phyloP scores from a whole-genome alignment of 2,113 vertebrate genomes.

The Siniperca knerii region DNA sequence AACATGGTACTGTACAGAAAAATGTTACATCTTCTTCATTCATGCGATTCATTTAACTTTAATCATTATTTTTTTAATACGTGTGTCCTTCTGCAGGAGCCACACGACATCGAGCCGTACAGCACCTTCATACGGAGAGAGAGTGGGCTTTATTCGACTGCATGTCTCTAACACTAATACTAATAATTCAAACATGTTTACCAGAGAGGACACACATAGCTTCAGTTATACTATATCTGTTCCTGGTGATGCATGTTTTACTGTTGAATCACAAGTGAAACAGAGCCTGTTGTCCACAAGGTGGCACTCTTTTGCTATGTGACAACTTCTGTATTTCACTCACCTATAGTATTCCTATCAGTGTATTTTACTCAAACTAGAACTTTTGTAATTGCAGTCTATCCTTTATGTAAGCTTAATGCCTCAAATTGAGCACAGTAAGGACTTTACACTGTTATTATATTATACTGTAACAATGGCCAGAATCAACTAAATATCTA shows the following conservation, averaged over 20 bases:
- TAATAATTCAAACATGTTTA: not conserved
- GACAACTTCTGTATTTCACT: not conserved
- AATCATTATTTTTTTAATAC: not conserved
- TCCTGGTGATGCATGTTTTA: too few species aligned
- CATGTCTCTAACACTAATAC: not conserved
- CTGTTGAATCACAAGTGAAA: not conserved
- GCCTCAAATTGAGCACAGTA: too few species aligned
- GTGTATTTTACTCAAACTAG: too few species aligned
- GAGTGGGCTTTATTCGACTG: constrained; percentile 14
- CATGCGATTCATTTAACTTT: not conserved
- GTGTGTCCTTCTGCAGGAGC: constrained; percentile 21
- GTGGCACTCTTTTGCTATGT: not conserved
- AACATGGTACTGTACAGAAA: not conserved
- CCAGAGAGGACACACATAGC: not conserved
- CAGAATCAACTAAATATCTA: not conserved
- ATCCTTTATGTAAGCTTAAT: too few species aligned
- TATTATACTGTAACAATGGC: not conserved
- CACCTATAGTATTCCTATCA: too few species aligned
- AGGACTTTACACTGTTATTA: not conserved
- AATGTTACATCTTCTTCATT: not conserved
- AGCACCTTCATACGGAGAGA: constrained; percentile 14
- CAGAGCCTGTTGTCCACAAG: constrained; percentile 6
- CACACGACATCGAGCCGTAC: constrained; percentile 31
- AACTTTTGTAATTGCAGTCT: too few species aligned
- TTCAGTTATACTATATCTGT: too few species aligned